These are phyloP conservation scores for Phengaris alcon DNA, from an alignment of 2,888 invertebrate genomes.

Conservation along the genomic window DNA sequence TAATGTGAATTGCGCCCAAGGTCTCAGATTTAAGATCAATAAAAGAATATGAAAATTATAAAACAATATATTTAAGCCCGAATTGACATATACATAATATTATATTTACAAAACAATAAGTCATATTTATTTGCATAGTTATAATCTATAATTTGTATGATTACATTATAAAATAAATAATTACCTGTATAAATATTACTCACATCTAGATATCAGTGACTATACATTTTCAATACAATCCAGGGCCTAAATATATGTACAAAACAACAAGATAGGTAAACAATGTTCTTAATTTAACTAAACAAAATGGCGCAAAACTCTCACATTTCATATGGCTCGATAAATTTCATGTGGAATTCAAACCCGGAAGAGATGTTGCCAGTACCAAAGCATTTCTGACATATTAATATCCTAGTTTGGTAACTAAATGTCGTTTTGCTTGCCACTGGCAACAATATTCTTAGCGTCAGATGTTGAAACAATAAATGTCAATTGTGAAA, in stretches of 20 bases:
- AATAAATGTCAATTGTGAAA: neutral
- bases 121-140: slow-evolving; percentile 3
- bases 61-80: slow-evolving; percentile 28
- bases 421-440: neutral
- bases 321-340: slow-evolving; percentile 30
- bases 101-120: slow-evolving; percentile 11
- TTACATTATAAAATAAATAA: neutral
- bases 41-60: slow-evolving; percentile 30
- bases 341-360: neutral
- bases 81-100: slow-evolving; percentile 5
- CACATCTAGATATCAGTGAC: neutral
- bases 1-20: slow-evolving; percentile 27
- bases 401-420: neutral
- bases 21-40: slow-evolving; percentile 7
- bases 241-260: slow-evolving; percentile 21
- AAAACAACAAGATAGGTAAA: slow-evolving; percentile 25
- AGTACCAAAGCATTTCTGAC: neutral
- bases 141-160: neutral
- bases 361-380: neutral
- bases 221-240: slow-evolving; percentile 33
- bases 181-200: slow-evolving; percentile 8
- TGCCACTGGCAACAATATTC: neutral
- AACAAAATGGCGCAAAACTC: slow-evolving; percentile 28
- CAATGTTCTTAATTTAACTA: slow-evolving; percentile 28
- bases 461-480: neutral